Percentiles rank a stretch among this genome's conserved stretches.
phyloP scores from a whole-genome alignment of 2,113 vertebrate genomes.

The Myiopsitta monachus region DNA sequence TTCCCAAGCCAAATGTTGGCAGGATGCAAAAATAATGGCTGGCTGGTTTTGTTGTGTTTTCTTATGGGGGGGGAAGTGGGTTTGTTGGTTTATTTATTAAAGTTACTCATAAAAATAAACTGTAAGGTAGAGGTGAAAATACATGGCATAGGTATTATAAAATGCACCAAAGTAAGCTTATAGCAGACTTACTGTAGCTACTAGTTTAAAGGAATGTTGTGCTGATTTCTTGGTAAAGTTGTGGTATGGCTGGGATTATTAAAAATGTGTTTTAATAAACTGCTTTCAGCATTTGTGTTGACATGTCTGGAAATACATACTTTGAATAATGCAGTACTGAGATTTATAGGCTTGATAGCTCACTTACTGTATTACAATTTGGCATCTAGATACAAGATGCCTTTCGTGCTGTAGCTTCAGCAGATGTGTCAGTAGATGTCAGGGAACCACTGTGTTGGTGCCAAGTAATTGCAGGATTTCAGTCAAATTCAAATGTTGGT shows the following conservation, averaged over 20 bases:
- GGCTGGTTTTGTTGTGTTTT: background rate
- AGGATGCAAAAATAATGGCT: background rate
- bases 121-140: background rate
- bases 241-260: background rate
- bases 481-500: background rate
- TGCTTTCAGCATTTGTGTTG: background rate
- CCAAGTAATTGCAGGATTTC: background rate
- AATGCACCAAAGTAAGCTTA: background rate
- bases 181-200: background rate
- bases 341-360: background rate
- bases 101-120: background rate
- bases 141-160: background rate
- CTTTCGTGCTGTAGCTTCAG: background rate
- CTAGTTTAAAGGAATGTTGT: background rate
- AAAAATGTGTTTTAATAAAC: background rate
- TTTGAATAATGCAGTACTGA: background rate
- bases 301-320: background rate
- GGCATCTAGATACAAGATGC: background rate
- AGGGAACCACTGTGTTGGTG: background rate
- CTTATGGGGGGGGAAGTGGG: accelerated
- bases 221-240: background rate
- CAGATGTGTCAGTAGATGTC: background rate
- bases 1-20: background rate
- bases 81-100: background rate
- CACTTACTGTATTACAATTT: background rate